phyloP scores from a whole-genome alignment of 1,140 invertebrate species.

The Drosophila serrata region DNA sequence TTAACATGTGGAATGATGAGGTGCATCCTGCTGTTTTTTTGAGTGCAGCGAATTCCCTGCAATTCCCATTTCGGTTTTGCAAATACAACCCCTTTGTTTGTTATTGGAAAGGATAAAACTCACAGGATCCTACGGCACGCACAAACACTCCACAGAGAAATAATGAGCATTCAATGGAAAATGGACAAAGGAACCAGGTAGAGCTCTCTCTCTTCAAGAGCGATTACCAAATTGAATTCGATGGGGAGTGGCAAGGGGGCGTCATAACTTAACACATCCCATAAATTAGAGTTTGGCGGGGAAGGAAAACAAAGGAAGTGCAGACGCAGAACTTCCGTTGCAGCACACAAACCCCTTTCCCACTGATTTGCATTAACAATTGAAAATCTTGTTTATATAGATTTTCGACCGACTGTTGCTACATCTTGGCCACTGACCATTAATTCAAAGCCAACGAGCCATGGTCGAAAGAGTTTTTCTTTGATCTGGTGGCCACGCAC shows the following conservation, averaged over 20 bases:
- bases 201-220: neutral
- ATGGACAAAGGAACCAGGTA: conserved; percentile 57
- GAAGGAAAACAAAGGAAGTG: conserved; percentile 52
- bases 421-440: conserved; percentile 41
- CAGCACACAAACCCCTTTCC: neutral
- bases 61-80: neutral
- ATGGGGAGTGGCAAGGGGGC: conserved; percentile 14
- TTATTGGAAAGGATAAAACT: conserved; percentile 18
- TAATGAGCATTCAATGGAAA: conserved; percentile 78
- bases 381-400: conserved; percentile 53
- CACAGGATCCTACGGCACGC: conserved; percentile 61
- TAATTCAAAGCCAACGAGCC: conserved; percentile 72
- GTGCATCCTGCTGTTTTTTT: conserved; percentile 5
- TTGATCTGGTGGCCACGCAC: conserved; percentile 74
- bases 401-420: conserved; percentile 29
- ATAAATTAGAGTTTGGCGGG: conserved; percentile 36
- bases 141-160: conserved; percentile 55
- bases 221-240: conserved; percentile 50
- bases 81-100: conserved; percentile 59
- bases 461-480: conserved; percentile 57
- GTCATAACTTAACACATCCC: conserved; percentile 42
- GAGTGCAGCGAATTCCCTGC: conserved; percentile 4
- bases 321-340: conserved; percentile 57
- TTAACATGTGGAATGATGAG: neutral
- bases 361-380: conserved; percentile 67